Conservation (phyloP, 2,888 invertebrate genomes). For the Myopa testacea region DNA sequence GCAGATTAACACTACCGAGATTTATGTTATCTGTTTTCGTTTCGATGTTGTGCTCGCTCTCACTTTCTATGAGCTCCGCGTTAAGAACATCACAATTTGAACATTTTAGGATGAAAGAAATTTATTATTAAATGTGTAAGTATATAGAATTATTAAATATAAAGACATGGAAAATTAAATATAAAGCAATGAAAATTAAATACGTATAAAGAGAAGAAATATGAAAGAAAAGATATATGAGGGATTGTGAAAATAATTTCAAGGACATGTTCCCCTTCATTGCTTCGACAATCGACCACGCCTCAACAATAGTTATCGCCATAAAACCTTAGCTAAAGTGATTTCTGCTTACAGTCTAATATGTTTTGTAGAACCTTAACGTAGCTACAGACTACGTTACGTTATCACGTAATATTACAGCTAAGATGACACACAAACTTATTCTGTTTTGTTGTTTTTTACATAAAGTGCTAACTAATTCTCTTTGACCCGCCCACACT, state of each 20-base stretch:
- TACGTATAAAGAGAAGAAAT: too few species aligned
- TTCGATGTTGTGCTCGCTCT: too few species aligned
- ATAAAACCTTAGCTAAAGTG: background rate
- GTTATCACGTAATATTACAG: slow-evolving; percentile 8
- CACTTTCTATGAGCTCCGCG: too few species aligned
- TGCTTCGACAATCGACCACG: background rate
- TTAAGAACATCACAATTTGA: too few species aligned
- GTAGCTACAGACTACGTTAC: background rate
- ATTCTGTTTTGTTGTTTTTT: background rate
- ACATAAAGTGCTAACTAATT: slow-evolving; percentile 9
- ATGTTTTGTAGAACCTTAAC: too few species aligned
- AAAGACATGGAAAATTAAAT: too few species aligned
- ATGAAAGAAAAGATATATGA: background rate
- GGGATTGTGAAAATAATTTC: background rate
- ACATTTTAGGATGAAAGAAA: too few species aligned
- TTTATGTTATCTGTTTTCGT: too few species aligned
- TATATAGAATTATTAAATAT: too few species aligned
- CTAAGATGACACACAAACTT: slow-evolving; percentile 30
- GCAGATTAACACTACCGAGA: too few species aligned
- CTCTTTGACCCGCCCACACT: background rate
- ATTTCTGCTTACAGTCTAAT: slow-evolving; percentile 3
- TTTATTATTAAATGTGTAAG: too few species aligned
- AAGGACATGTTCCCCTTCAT: background rate
- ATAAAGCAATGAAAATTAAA: too few species aligned
- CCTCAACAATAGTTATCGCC: background rate